Evolutionary conservation across 2,888 invertebrate species (phyloP), one percentile per base, ranked within the genome.

Genomic region (Leuctra nigra): DNA sequence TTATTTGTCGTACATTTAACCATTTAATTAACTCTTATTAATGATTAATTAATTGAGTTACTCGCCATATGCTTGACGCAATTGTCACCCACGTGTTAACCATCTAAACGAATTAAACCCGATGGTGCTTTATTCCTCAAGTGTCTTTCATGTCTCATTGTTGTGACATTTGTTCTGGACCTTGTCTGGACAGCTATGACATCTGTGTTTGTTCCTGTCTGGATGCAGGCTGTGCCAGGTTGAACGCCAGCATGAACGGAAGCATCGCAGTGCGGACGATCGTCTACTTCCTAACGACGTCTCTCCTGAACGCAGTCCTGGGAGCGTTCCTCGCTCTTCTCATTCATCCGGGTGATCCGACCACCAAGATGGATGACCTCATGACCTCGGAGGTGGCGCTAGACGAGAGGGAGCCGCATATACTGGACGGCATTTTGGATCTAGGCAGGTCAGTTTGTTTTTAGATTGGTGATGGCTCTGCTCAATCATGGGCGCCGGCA

Each of bases 341-440:
- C 44, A 83, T 91, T 55, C 90, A 89, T 68, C 91, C 91, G 1
- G 91, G 91, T 16, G 79, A 83, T 68, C 82, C 86, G 2, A 84
- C 64, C 6, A 61, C 65, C 11, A 62, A 63, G 38, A 66, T 85
- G 63, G 79, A 78, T 65, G 79, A 79, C 54, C 66, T 73, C 60
- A 25, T 24, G 23, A n/a, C 47, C 29, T 13, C n/a, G 4, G n/a
- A 3, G n/a, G 47, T 7, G 6, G n/a, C n/a, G n/a, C n/a, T n/a
- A n/a, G 47, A 47, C n/a, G 35, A 23, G 13, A 59, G 54, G 44
- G 57, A 52, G 48, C 69, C 72, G 29, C 86, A 83, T 68, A 81
- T 90, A 65, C 72, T 93, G 71, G 93, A 94, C 68, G 91, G 91
- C 66, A 79, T 93, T 63, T 75, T 94, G 68, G 94, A 94, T 77